Evolutionary conservation across 2,888 invertebrate species (phyloP), one percentile per base, ranked within the genome.

Genomic region (Sabatieria punctata): DNA sequence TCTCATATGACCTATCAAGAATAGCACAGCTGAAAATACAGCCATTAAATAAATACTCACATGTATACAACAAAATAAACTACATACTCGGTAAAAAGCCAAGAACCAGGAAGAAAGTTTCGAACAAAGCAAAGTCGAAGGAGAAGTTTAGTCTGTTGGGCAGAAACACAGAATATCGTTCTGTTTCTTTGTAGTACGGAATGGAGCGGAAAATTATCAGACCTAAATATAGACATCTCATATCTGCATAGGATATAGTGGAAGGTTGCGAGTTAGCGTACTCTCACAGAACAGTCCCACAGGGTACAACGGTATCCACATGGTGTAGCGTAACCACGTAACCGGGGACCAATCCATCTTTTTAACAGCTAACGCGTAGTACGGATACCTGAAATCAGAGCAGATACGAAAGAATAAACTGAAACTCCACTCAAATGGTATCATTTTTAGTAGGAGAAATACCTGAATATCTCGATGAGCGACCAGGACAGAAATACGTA

Each of bases 251-350:
- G 18, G 42, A 33, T 44, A 45, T 26, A 35, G 19, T 15, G 3
- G 36, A 45, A 41, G 33, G n/a, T 33, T 33, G n/a, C 11, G n/a
- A 33, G 11, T 13, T 33, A 13, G 33, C 49, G 47, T 57, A 70
- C 84, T 81, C 71, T 93, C 91, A 60, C 83, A 81, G 1, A 85
- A 61, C 55, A 88, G 78, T 4, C 89, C 91, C 35, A 88, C 64
- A 0, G 93, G 93, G 67, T 91, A 93, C 0, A 91, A 73, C 0
- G 85, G 79, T 54, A 93, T 84, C 91, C 91, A 95, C 47, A 85
- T 74, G 0, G 84, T 81, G 67, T 93, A 91, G 18, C 93, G 75
- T 2, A 93, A 68, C 91, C 91, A 93, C 0, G 85, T 89, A 8
- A 93, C 66, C 2, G 82, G 59, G 40, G 75, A 73, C 27, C 82